These are phyloP conservation scores for Drosophila multiciliata DNA, from an alignment of 2,888 invertebrate species.

Conservation along the genomic window DNA sequence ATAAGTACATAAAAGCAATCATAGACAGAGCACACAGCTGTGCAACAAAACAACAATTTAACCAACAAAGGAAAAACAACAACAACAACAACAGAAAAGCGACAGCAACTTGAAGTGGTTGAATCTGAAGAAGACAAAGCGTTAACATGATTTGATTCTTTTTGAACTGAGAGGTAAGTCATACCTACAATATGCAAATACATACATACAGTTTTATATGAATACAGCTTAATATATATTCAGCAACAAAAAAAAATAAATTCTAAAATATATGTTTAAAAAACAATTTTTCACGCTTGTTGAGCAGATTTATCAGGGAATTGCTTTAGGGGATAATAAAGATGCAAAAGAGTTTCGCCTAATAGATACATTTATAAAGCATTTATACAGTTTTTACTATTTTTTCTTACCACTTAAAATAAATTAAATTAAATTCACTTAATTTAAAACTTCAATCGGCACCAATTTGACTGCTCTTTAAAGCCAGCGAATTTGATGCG, in stretches of 20 bases:
- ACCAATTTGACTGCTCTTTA: not conserved
- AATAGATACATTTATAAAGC: not conserved
- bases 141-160: slow-evolving; percentile 71
- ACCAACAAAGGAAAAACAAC: slow-evolving; percentile 8
- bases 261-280: not conserved
- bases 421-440: not conserved
- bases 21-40: slow-evolving; percentile 39
- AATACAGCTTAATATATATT: not conserved
- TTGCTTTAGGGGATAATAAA: not conserved
- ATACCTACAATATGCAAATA: not conserved
- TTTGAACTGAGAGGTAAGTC: slow-evolving; percentile 58
- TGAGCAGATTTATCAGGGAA: not conserved
- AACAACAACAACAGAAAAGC: slow-evolving; percentile 6
- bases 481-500: slow-evolving; percentile 24
- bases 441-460: not conserved
- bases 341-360: not conserved
- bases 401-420: not conserved
- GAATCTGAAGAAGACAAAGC: slow-evolving; percentile 54
- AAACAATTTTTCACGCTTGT: not conserved
- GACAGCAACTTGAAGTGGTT: slow-evolving; percentile 36
- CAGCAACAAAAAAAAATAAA: not conserved
- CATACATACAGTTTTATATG: not conserved
- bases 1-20: slow-evolving; percentile 35
- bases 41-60: slow-evolving; percentile 28
- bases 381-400: not conserved